These are phyloP conservation scores for Loxodonta africana DNA, from an alignment of 2,113 vertebrate species.

Conservation along the genomic window DNA sequence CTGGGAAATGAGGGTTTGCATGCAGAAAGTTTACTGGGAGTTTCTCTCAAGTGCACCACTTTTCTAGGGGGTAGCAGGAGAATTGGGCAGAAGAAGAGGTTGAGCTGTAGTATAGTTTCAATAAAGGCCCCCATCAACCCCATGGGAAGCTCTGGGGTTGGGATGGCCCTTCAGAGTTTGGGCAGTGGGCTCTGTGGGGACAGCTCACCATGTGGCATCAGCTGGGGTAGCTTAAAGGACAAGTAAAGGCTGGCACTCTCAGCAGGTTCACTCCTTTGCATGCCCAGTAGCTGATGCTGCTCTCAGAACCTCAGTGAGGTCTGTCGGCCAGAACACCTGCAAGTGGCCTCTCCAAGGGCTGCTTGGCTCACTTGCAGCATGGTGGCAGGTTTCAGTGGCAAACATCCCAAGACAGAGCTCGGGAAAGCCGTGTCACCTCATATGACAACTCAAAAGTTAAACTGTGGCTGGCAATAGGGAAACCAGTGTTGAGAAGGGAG, in stretches of 20 bases:
- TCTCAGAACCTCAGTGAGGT: not conserved
- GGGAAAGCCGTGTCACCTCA: not conserved
- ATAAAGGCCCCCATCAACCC: not conserved
- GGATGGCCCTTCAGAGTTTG: not conserved
- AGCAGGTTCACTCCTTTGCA: too few relatives aligned
- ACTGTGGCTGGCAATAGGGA: too few relatives aligned
- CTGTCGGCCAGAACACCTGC: not conserved
- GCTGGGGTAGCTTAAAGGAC: not conserved
- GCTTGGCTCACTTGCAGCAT: not conserved
- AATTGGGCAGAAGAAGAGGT: too few relatives aligned
- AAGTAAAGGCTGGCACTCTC: not conserved
- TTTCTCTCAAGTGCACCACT: too few relatives aligned
- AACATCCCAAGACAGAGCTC: not conserved
- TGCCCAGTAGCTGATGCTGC: not conserved
- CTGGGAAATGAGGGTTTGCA: not conserved
- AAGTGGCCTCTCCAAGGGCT: not conserved
- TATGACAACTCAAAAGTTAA: not conserved
- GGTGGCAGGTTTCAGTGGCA: not conserved
- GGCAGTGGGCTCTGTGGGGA: not conserved
- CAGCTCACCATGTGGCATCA: fast-evolving
- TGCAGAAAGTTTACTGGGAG: too few relatives aligned
- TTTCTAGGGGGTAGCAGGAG: too few relatives aligned
- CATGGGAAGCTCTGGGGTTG: not conserved
- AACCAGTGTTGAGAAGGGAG: too few relatives aligned
- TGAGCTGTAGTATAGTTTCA: too few relatives aligned